Conservation (phyloP, 2,797 vertebrate species). For the Acanthurus lineatus region DNA sequence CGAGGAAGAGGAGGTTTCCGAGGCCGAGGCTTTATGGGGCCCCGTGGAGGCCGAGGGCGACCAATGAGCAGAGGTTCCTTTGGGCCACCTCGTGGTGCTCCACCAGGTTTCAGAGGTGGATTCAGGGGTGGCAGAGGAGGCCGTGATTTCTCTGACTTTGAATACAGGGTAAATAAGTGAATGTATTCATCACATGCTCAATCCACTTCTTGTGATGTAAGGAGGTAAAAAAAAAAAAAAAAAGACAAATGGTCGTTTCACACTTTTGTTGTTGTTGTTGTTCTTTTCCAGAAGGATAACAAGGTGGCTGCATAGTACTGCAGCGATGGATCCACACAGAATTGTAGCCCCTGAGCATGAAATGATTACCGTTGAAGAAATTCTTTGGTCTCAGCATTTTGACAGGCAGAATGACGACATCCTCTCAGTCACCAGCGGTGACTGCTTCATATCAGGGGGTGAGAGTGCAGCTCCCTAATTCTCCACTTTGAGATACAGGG, state of each 20-base stretch:
- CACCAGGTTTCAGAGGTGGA: constrained; percentile 89
- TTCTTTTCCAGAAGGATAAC: constrained; percentile 93
- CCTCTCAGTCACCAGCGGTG: constrained; percentile 90
- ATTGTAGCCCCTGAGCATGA: constrained; percentile 81
- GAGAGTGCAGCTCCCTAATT: constrained; percentile 77
- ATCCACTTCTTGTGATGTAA: too few species aligned
- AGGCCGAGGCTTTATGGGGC: constrained; percentile 90
- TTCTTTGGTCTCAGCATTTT: constrained; percentile 84
- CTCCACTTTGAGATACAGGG: constrained; percentile 51
- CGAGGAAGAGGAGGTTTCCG: constrained; percentile 92
- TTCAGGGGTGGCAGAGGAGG: constrained; percentile 93
- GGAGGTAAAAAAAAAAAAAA: too few species aligned
- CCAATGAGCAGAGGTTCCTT: constrained; percentile 86
- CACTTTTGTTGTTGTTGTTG: constrained; percentile 15
- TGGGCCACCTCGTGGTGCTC: constrained; percentile 83
- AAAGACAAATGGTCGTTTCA: rapidly evolving
- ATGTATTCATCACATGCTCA: not conserved
- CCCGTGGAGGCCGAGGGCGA: constrained; percentile 92
- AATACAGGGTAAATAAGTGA: constrained; percentile 91
- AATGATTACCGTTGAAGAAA: constrained; percentile 80
- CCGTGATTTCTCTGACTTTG: constrained; percentile 95
- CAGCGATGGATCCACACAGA: constrained; percentile 76
- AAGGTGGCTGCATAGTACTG: constrained; percentile 94
- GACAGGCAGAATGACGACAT: constrained; percentile 88
- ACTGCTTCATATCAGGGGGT: constrained; percentile 85